Conservation (phyloP, 2,797 vertebrate genomes). For the Karalla daura region DNA sequence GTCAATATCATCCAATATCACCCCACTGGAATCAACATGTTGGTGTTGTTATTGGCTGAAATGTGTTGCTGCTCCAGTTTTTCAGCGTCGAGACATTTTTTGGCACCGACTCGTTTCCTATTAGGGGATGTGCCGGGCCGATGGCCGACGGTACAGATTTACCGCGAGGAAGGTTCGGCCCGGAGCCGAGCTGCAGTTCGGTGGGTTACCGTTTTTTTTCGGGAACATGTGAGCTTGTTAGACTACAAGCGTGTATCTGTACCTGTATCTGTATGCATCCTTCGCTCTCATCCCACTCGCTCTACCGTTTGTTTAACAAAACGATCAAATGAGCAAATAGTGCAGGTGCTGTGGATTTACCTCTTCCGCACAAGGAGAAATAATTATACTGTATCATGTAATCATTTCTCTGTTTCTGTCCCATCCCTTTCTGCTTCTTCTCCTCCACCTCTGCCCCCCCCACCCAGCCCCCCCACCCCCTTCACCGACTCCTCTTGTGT, state of each 20-base stretch:
- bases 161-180: constrained; percentile 43
- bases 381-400: constrained; percentile 15
- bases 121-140: constrained; percentile 51
- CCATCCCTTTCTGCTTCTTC: background rate
- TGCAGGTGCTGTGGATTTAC: background rate
- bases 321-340: constrained; percentile 50
- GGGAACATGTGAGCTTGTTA: constrained; percentile 13
- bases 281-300: constrained; percentile 2
- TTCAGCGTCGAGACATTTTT: constrained; percentile 46
- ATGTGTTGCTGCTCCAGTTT: constrained; percentile 60
- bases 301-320: constrained; percentile 48
- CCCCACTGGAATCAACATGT: constrained; percentile 72
- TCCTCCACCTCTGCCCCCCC: background rate
- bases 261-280: constrained; percentile 22
- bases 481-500: too few relatives aligned
- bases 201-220: constrained; percentile 13
- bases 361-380: constrained; percentile 19
- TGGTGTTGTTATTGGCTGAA: constrained; percentile 76
- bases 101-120: constrained; percentile 64
- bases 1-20: constrained; percentile 81
- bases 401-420: background rate
- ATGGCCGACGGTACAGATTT: constrained; percentile 61
- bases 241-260: constrained; percentile 32
- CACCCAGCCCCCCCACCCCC: too few relatives aligned
- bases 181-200: constrained; percentile 33